These are phyloP conservation scores for Xylota segnis DNA, from an alignment of 2,888 invertebrate species.

Conservation along the genomic window DNA sequence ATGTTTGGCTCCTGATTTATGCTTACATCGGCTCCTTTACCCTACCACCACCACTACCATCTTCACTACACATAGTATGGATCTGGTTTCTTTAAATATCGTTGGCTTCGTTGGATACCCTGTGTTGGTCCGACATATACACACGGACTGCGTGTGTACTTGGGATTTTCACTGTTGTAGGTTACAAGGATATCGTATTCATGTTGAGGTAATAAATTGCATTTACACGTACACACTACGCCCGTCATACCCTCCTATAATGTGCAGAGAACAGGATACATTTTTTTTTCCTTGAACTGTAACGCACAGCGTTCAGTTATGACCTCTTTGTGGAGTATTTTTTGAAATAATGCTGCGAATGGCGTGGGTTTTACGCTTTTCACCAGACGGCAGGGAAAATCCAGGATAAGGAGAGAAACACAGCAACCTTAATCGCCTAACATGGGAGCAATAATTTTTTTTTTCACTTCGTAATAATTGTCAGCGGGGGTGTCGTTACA, in stretches of 20 bases:
- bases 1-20: conserved; percentile 60
- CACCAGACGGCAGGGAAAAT: not conserved
- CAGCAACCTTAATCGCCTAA: conserved; percentile 53
- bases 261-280: not conserved
- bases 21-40: conserved; percentile 45
- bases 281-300: conserved; percentile 1
- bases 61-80: not conserved
- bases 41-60: conserved; percentile 6
- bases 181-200: conserved; percentile 62
- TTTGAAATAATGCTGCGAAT: conserved; percentile 50
- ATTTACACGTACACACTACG: conserved; percentile 49
- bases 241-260: conserved; percentile 11
- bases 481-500: conserved; percentile 50
- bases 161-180: conserved; percentile 32
- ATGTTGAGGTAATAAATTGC: conserved; percentile 71
- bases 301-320: conserved; percentile 29
- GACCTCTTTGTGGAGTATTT: conserved; percentile 30
- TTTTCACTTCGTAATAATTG: conserved; percentile 47
- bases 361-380: not conserved
- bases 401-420: conserved; percentile 11
- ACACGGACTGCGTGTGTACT: not conserved
- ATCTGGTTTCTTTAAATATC: conserved; percentile 53
- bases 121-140: conserved; percentile 15
- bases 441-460: conserved; percentile 50
- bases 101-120: conserved; percentile 26